Conservation (phyloP, 1,140 invertebrate genomes). For the Drosophila insularis region DNA sequence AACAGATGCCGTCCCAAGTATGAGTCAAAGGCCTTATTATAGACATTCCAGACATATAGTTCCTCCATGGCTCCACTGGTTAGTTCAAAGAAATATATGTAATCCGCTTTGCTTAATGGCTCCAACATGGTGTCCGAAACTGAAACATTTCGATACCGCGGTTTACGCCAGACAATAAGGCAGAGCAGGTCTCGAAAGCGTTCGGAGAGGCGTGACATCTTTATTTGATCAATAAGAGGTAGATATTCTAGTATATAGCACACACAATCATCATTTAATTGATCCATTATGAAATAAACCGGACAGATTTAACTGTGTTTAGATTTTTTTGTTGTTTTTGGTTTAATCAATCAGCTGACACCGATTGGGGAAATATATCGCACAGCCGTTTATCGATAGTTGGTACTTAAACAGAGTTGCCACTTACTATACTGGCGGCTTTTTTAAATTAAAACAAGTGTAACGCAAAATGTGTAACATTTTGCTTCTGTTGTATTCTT, state of each 20-base stretch:
- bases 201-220: slow-evolving; percentile 48
- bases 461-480: no score
- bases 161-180: slow-evolving; percentile 58
- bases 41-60: slow-evolving; percentile 59
- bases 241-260: slow-evolving; percentile 65
- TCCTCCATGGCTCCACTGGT: slow-evolving; percentile 61
- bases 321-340: neutral
- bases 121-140: slow-evolving; percentile 50
- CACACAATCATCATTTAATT: slow-evolving; percentile 71
- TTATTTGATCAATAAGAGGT: slow-evolving; percentile 62
- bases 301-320: neutral
- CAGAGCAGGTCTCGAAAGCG: slow-evolving; percentile 55
- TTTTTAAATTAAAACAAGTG: neutral
- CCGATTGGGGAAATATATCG: neutral
- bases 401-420: neutral
- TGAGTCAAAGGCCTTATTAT: slow-evolving; percentile 59
- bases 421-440: neutral
- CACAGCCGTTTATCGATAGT: neutral
- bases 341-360: slow-evolving; percentile 1
- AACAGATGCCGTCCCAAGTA: slow-evolving; percentile 64
- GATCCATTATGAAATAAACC: slow-evolving; percentile 40
- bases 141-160: slow-evolving; percentile 54
- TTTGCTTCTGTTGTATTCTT: no score
- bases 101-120: slow-evolving; percentile 61
- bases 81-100: slow-evolving; percentile 66